Base-by-base conservation (phyloP, 2,888 invertebrate species). In the Drosophila meridionalis region DNA sequence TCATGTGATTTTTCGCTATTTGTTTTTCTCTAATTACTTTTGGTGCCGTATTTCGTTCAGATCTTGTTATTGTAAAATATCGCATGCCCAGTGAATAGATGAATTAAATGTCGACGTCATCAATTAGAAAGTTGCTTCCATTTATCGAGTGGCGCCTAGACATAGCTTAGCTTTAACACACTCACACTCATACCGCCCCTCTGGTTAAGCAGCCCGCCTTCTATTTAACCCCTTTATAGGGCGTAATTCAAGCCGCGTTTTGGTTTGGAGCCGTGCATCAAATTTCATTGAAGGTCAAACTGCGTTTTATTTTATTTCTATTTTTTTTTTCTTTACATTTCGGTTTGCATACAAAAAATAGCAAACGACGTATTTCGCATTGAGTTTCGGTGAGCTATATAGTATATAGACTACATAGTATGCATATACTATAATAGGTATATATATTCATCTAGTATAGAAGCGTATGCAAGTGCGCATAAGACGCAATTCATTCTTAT, bases 231-330 rank as follows among this genome's bases (percentile, higher is more conserved):
- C 28, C 11, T 34, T 12, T 56, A 43, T 58, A 30, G 42, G 36
- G 30, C 30, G 78, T 64, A 78, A 78, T 52, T 28, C 38, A 38
- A 78, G 30, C n/a, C 60, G 9, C 50, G 57, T 61, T 71, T 64
- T 60, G 77, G 58, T 40, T 80, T 72, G 58, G 9, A 71, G 63
- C 8, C 53, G 45, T 59, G 86, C 77, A 88, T 83, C 83, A 63
- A 83, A 83, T 83, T 88, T 80, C 82, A 76, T 52, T 77, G 88
- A 83, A 83, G 82, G 88, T 83, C 88, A 88, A 86, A 81, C 82
- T 89, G 82, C 73, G 82, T 75, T 82, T 82, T 52, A 52, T 34
- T 48, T n/a, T 28, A 48, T 47, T 20, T 20, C 20, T 43, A 43
- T 6, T 45, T 12, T 30, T 28, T 50, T 52, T 52, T 50, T 52